phyloP scores from a whole-genome alignment of 2,888 invertebrate genomes.

The Ormia ochracea region DNA sequence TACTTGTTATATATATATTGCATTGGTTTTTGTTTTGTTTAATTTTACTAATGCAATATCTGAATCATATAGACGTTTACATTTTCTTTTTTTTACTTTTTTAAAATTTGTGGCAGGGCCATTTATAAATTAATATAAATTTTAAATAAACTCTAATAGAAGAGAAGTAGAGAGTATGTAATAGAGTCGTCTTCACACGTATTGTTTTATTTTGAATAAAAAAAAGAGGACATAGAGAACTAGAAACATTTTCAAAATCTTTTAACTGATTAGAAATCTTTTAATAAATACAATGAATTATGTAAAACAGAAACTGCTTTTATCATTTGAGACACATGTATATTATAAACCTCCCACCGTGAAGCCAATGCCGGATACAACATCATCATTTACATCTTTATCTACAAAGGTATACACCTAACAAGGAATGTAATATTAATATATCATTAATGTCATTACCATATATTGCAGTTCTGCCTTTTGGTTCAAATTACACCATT shows the following conservation, averaged over 20 bases:
- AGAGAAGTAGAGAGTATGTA: conserved; percentile 1
- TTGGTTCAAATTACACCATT: no score
- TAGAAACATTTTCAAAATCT: conserved; percentile 16
- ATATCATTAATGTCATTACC: no score
- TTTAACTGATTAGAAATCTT: conserved; percentile 26
- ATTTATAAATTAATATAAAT: conserved; percentile 18
- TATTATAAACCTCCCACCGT: no score
- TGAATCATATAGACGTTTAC: conserved; percentile 36
- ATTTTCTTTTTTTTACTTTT: conserved; percentile 50
- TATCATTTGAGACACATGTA: no score
- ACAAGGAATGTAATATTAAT: no score
- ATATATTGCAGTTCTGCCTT: no score
- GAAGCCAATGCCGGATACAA: no score
- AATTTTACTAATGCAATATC: conserved; percentile 36
- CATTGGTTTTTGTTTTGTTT: conserved; percentile 14
- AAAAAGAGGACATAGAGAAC: conserved; percentile 7
- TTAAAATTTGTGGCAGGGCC: conserved; percentile 63
- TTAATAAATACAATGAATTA: conserved; percentile 49
- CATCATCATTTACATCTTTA: no score
- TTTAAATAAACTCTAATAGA: background rate
- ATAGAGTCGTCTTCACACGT: conserved; percentile 1
- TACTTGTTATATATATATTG: conserved; percentile 4
- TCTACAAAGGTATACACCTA: no score
- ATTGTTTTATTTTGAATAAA: conserved; percentile 31
- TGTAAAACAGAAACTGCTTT: background rate